Evolutionary conservation across 2,797 vertebrate genomes (phyloP).

Genomic region (Paratrypauchen microcephalus): DNA sequence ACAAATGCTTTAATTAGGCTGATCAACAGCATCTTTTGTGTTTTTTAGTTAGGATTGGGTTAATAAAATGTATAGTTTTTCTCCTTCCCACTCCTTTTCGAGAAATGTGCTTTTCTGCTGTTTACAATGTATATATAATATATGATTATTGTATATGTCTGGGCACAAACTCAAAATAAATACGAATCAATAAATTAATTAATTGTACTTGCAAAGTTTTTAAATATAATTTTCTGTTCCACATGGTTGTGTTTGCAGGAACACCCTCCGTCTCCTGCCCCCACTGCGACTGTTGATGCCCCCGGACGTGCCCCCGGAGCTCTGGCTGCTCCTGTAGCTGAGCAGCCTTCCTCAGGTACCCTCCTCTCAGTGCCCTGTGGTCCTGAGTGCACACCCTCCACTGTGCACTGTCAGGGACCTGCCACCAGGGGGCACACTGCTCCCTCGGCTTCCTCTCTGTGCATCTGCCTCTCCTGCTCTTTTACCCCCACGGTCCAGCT

Average conservation of each 20-base stretch:
- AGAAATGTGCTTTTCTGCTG: no score
- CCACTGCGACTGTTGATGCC: slow-evolving; percentile 77
- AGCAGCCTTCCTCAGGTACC: slow-evolving; percentile 93
- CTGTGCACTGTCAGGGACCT: slow-evolving; percentile 83
- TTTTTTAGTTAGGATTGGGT: no score
- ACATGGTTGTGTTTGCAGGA: slow-evolving; percentile 71
- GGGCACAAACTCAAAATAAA: no score
- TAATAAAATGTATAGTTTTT: no score
- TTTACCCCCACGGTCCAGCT: slow-evolving; percentile 78
- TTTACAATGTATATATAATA: no score
- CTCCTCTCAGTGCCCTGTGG: slow-evolving; percentile 77
- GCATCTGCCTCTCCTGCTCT: slow-evolving; percentile 80
- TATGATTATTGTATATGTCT: no score
- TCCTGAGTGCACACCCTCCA: slow-evolving; percentile 77
- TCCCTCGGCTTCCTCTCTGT: slow-evolving; percentile 91
- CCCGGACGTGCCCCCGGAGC: slow-evolving; percentile 67
- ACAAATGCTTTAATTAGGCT: no score
- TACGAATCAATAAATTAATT: no score
- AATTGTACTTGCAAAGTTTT: neutral
- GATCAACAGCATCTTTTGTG: neutral
- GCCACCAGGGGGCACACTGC: slow-evolving; percentile 87
- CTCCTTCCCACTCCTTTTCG: no score
- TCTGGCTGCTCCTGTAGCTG: slow-evolving; percentile 66
- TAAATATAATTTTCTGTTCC: neutral
- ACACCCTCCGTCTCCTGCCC: slow-evolving; percentile 71